Evolutionary conservation across 2,888 invertebrate genomes (phyloP).

Genomic region (Hipparchia sbordonii): DNA sequence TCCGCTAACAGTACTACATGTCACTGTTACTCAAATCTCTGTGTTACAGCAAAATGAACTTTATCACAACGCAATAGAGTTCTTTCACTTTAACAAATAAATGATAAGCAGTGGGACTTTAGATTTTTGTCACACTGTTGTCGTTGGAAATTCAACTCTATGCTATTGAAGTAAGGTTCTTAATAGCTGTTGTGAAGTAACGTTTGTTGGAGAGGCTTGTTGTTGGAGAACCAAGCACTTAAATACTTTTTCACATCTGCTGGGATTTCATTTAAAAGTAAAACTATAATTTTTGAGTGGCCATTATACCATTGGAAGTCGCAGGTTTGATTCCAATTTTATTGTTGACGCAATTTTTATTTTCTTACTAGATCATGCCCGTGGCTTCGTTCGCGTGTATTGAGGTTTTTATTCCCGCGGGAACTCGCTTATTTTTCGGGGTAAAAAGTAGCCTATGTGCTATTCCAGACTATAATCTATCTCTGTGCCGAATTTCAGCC

Average conservation of each 20-base stretch:
- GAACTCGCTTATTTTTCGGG: no score
- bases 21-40: not conserved
- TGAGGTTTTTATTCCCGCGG: no score
- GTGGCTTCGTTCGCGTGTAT: no score
- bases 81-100: not conserved
- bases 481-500: no score
- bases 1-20: slow-evolving; percentile 22
- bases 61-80: not conserved
- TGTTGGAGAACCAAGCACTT: slow-evolving; percentile 8
- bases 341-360: no score
- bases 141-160: not conserved
- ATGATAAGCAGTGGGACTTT: not conserved
- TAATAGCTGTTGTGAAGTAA: slow-evolving; percentile 6
- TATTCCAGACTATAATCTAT: no score
- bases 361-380: no score
- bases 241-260: slow-evolving; percentile 28
- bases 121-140: not conserved
- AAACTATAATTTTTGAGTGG: slow-evolving; percentile 20
- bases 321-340: slow-evolving; percentile 3
- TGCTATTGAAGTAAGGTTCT: not conserved
- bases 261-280: slow-evolving; percentile 21
- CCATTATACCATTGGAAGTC: slow-evolving; percentile 18
- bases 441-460: no score
- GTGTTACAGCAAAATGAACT: not conserved
- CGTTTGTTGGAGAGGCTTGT: slow-evolving; percentile 13